Percentiles rank a stretch among this genome's conserved stretches.
These are phyloP conservation scores for Spicauda simplicius DNA, from an alignment of 2,888 invertebrate genomes.

Conservation along the genomic window DNA sequence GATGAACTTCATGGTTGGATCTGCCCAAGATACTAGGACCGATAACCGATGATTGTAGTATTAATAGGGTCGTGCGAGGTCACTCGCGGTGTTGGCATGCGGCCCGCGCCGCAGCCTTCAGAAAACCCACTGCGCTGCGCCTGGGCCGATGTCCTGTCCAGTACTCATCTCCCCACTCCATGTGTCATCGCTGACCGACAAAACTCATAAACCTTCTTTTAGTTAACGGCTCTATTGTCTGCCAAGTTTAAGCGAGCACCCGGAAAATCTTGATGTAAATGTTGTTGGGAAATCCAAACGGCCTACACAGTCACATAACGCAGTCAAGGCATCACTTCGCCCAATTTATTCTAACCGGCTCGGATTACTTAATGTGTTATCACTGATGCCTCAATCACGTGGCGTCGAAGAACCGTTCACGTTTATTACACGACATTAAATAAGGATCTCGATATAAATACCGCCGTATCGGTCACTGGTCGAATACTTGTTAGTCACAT, in stretches of 20 bases:
- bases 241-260: constrained; percentile 47
- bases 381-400: constrained; percentile 14
- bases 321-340: constrained; percentile 42
- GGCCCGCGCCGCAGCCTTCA: constrained; percentile 83
- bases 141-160: constrained; percentile 71
- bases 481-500: constrained; percentile 12
- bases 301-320: constrained; percentile 41
- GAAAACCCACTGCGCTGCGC: constrained; percentile 80
- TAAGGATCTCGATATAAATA: constrained; percentile 15
- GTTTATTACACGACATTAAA: not conserved
- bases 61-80: constrained; percentile 82
- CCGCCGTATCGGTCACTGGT: not conserved
- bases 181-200: constrained; percentile 44
- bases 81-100: constrained; percentile 78
- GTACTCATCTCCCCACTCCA: constrained; percentile 69
- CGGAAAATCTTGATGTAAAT: constrained; percentile 57
- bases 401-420: not conserved
- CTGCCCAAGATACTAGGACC: constrained; percentile 69
- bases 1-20: constrained; percentile 73
- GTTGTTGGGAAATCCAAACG: constrained; percentile 70
- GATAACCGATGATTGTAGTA: constrained; percentile 70
- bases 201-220: constrained; percentile 55
- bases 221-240: constrained; percentile 69
- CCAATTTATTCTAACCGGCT: constrained; percentile 41
- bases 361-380: constrained; percentile 25